A percentile compares a stretch with the other conserved stretches of the same genome.
These are phyloP conservation scores for Dipodomys ordii DNA, from an alignment of 2,113 vertebrate genomes.

Conservation along the genomic window DNA sequence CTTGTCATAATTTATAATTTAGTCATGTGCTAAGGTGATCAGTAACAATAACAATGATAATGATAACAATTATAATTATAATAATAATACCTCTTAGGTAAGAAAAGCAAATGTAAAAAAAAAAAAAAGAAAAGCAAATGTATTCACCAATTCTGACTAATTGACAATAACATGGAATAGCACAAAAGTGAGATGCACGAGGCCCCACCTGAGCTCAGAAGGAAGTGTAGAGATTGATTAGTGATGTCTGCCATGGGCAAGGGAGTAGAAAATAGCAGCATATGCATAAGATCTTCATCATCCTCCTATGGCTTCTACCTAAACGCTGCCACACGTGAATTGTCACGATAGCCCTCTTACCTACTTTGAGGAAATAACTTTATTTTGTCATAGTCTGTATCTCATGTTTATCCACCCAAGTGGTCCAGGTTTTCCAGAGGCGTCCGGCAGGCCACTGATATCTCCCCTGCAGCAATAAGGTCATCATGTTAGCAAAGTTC, in stretches of 20 bases:
- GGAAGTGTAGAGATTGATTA: not conserved
- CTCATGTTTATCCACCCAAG: constrained; percentile 34
- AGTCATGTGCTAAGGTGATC: not conserved
- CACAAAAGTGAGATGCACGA: not conserved
- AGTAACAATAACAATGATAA: not conserved
- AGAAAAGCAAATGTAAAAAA: not conserved
- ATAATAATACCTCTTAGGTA: not conserved
- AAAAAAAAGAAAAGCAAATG: not conserved
- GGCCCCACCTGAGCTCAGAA: not conserved
- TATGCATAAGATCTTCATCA: not conserved
- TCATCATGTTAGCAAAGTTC: constrained; percentile 71
- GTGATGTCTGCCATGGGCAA: not conserved
- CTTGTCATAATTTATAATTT: constrained; percentile 7
- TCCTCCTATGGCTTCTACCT: not conserved
- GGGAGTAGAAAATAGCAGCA: not conserved
- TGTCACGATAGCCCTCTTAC: not conserved
- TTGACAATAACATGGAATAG: not conserved
- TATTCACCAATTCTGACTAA: not conserved
- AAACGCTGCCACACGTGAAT: not conserved
- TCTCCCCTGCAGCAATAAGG: constrained; percentile 63
- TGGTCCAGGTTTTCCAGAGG: constrained; percentile 44
- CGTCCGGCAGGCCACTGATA: constrained; percentile 59
- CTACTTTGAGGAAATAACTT: not conserved
- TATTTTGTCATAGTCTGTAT: not conserved
- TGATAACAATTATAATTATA: no score